Percentiles rank a stretch among this genome's conserved stretches.
phyloP scores from a whole-genome alignment of 2,888 invertebrate genomes.

The Shargacucullia verbasci region DNA sequence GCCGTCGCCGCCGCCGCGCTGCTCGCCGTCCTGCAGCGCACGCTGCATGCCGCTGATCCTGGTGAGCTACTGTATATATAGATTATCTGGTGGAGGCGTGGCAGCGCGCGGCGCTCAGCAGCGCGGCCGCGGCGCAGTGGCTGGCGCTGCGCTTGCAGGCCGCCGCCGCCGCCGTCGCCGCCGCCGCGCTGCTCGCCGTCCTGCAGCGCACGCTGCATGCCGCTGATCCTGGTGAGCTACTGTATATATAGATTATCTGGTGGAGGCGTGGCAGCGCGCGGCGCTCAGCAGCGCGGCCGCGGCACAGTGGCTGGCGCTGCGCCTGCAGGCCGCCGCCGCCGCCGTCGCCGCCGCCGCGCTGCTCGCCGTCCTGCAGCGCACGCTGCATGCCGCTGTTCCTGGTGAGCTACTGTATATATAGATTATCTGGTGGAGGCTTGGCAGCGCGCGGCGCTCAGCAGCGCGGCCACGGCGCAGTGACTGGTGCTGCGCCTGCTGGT shows the following conservation, averaged over 20 bases:
- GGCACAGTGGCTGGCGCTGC: constrained; percentile 95
- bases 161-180: too few relatives aligned
- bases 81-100: constrained; percentile 93
- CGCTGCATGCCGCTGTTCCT: constrained; percentile 91
- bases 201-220: constrained; percentile 92
- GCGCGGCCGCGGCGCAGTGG: constrained; percentile 95
- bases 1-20: constrained; percentile 91
- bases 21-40: constrained; percentile 90
- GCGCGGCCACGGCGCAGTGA: constrained; percentile 95
- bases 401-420: background rate
- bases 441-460: constrained; percentile 95
- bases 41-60: constrained; percentile 91
- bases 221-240: constrained; percentile 81
- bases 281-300: constrained; percentile 95
- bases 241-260: too few relatives aligned
- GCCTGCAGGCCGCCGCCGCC: constrained; percentile 94
- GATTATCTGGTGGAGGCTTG: constrained; percentile 93
- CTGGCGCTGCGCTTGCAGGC: constrained; percentile 95
- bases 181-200: constrained; percentile 90
- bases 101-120: constrained; percentile 95
- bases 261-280: constrained; percentile 94
- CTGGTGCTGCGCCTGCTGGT: constrained; percentile 95
- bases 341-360: constrained; percentile 86
- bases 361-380: constrained; percentile 90
- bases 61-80: background rate